Evolutionary conservation across 1,140 invertebrate species (phyloP).

Genomic region (Drosophila cardini): DNA sequence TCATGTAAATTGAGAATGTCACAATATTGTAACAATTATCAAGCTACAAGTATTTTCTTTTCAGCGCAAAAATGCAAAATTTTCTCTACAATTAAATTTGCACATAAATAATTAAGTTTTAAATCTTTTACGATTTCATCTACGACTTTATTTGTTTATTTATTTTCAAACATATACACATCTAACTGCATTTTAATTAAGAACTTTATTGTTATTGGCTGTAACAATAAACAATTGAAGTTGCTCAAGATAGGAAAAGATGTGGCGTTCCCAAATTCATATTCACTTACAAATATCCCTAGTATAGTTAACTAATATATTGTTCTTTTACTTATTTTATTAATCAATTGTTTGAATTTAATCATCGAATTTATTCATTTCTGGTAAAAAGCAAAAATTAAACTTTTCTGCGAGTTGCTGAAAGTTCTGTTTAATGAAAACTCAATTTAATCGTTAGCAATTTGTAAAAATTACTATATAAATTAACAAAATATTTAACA

Average conservation of each 20-base stretch:
- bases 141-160: background rate
- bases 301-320: too few relatives aligned
- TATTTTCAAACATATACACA: slow-evolving; percentile 57
- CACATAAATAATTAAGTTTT: slow-evolving; percentile 17
- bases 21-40: slow-evolving; percentile 7
- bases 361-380: too few relatives aligned
- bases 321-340: too few relatives aligned
- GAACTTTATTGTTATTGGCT: slow-evolving; percentile 58
- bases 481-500: slow-evolving; percentile 46
- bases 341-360: too few relatives aligned
- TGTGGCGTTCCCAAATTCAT: background rate
- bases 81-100: slow-evolving; percentile 40
- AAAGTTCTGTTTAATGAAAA: background rate
- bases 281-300: background rate
- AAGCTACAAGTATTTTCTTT: slow-evolving; percentile 1
- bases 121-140: slow-evolving; percentile 16
- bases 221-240: slow-evolving; percentile 33
- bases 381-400: too few relatives aligned
- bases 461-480: slow-evolving; percentile 41
- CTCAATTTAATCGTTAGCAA: slow-evolving; percentile 18
- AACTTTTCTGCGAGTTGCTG: too few relatives aligned
- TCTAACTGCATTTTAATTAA: slow-evolving; percentile 73
- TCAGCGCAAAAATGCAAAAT: slow-evolving; percentile 1
- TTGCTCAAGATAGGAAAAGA: background rate
- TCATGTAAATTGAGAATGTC: background rate